Base-by-base conservation (phyloP, 92 coral and sea anemone species). In the Epizoanthus rinbou region DNA sequence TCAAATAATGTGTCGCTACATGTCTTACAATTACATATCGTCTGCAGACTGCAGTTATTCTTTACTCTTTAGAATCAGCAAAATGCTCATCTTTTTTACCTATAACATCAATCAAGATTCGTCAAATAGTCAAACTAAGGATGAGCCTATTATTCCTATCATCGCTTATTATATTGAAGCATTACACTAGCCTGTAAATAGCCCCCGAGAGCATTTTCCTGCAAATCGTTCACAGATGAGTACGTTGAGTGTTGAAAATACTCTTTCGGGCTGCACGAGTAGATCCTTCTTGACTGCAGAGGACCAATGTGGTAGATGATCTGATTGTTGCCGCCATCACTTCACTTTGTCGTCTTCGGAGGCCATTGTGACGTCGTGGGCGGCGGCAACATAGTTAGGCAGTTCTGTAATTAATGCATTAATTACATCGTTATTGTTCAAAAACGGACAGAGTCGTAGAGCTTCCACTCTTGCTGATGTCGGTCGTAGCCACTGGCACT, bases 331-430 rank as follows among this genome's bases (percentile, higher is more conserved):
- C 76, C 79, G 11, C 86, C 90, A 87, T 79, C 90, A 87, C 65
- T 87, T 87, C 90, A 73, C 90, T 87, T 81, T 87, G 6, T 86
- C 82, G 10, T 80, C 83, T 86, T 86, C 86, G 74, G 41, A 86
- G 54, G 85, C 16, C 64, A 68, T 56, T 2, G 1, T 79, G 85
- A 85, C 85, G 80, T 79, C 80, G 24, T 85, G 82, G 76, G 76
- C 81, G 52, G 80, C 88, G 28, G 64, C 73, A 85, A 47, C 22
- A 85, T 65, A 79, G 85, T 69, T 60, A 31, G 85, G 85, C 66
- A 75, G 76, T 85, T 85, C 88, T 60, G 45, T 76, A 76, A 50
- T 83, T 25, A 81, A 76, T 11, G 52, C 79, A 54, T 76, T 68
- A 57, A 33, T 67, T 66, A 73, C 74, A 37, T 66, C 74, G 64